Conservation (phyloP, 2,113 vertebrate species). For the Chloropsis hardwickii region DNA sequence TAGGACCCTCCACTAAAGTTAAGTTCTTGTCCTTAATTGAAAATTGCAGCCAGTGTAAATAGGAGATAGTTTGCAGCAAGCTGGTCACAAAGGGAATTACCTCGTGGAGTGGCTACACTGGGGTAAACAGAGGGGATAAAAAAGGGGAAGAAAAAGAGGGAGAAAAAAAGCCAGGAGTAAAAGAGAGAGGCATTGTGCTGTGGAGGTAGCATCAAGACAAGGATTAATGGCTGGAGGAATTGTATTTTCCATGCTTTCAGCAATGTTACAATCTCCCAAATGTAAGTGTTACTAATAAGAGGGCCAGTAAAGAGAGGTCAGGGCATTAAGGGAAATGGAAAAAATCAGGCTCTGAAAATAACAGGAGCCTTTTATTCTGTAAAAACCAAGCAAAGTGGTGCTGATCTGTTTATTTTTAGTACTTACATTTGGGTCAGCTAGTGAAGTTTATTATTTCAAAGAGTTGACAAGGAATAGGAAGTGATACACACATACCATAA, state of each 20-base stretch:
- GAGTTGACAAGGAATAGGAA: not conserved
- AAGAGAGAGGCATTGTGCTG: slow-evolving; percentile 65
- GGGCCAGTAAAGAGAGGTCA: not conserved
- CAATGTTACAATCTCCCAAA: slow-evolving; percentile 15
- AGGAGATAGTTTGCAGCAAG: slow-evolving; percentile 46
- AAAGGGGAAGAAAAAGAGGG: not conserved
- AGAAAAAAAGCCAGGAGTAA: slow-evolving; percentile 12
- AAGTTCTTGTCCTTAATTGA: slow-evolving; percentile 66
- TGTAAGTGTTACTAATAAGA: slow-evolving; percentile 48
- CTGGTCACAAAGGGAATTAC: slow-evolving; percentile 67
- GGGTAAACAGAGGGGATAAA: slow-evolving; percentile 31
- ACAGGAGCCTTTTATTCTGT: not conserved
- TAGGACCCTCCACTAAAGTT: slow-evolving; percentile 6
- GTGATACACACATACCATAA: not conserved
- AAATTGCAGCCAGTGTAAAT: slow-evolving; percentile 60
- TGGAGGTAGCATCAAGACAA: slow-evolving; percentile 65
- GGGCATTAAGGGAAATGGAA: not conserved
- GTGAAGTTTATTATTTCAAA: not conserved
- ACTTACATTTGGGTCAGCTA: not conserved
- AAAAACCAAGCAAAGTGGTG: not conserved
- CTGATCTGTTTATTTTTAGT: not conserved
- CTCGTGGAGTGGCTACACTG: slow-evolving; percentile 46
- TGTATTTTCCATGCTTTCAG: slow-evolving; percentile 61
- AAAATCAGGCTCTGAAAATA: not conserved
- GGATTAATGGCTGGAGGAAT: slow-evolving; percentile 70